Evolutionary conservation across 2,888 invertebrate genomes (phyloP).

Genomic region (Galerucella pusilla): DNA sequence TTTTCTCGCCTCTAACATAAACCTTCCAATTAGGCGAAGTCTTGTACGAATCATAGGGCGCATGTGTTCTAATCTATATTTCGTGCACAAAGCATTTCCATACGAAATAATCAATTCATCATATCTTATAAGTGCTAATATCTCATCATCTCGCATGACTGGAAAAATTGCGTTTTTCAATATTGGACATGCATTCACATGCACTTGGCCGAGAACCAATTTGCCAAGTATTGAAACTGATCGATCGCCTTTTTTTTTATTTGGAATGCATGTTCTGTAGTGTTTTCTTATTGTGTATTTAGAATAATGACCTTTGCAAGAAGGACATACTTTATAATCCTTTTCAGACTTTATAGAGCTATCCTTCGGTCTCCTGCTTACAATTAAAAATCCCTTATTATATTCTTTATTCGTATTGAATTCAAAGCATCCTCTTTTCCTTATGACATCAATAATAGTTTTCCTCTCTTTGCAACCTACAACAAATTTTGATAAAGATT

Average conservation of each 20-base stretch:
- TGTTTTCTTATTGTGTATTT: slow-evolving; percentile 44
- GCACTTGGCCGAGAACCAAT: slow-evolving; percentile 37
- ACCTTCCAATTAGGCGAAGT: slow-evolving; percentile 34
- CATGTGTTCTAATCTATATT: slow-evolving; percentile 42
- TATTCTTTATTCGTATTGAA: slow-evolving; percentile 25
- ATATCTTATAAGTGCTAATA: slow-evolving; percentile 43
- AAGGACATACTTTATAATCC: slow-evolving; percentile 44
- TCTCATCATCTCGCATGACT: slow-evolving; percentile 45
- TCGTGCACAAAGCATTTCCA: slow-evolving; percentile 45
- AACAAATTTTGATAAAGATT: slow-evolving; percentile 18
- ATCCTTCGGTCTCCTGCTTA: slow-evolving; percentile 21
- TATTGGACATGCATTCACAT: slow-evolving; percentile 32
- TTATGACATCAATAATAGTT: slow-evolving; percentile 26
- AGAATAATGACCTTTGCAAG: slow-evolving; percentile 44
- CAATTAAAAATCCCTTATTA: slow-evolving; percentile 9
- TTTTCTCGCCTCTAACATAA: slow-evolving; percentile 24
- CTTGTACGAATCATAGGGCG: slow-evolving; percentile 39
- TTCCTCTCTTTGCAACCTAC: slow-evolving; percentile 21
- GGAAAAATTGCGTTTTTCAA: slow-evolving; percentile 43
- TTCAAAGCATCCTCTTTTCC: slow-evolving; percentile 30
- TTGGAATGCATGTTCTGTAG: slow-evolving; percentile 37
- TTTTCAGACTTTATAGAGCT: slow-evolving; percentile 24
- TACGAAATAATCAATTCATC: slow-evolving; percentile 46
- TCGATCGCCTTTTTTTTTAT: slow-evolving; percentile 39
- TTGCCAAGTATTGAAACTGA: slow-evolving; percentile 34